Evolutionary conservation across 2,888 invertebrate genomes (phyloP), one percentile per base, ranked within the genome.

Genomic region (Idaea aversata): DNA sequence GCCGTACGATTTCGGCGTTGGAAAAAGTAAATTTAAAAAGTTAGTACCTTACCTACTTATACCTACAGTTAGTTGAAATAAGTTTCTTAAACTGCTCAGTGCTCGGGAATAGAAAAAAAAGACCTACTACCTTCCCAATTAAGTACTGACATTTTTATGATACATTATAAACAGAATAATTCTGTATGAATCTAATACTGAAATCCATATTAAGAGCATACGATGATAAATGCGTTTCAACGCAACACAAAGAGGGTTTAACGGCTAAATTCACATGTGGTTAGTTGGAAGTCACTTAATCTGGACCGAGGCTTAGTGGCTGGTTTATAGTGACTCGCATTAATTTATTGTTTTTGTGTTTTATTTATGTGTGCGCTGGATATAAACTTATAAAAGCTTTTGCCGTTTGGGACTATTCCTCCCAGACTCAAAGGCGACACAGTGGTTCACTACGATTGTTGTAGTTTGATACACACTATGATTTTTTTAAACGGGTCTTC

Each of bases 341-440:
- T 86, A 85, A 87, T 87, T 86, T 87, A 88, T 84, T 84, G 85
- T 84, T 85, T 87, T 82, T 86, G 83, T 83, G 81, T 81, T 81
- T 79, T 77, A 78, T 80, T 79, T 80, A 76, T 77, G 75, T 79
- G 79, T 80, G 81, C 77, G 77, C 77, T 47, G 10, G 10, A 78
- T 75, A 76, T 75, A 77, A 85, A 83, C 80, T 82, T 81, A 79
- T 78, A 78, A 81, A 77, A 75, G 77, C 80, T 82, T 81, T 82
- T 77, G 76, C 79, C 75, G 73, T 72, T 74, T 72, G 69, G 74
- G 71, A 67, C 68, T 65, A 72, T 67, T 70, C 67, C 67, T 69
- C 68, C 67, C 73, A 77, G 74, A 73, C 73, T 69, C 60, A 61
- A 59, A 68, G 68, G 68, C 69, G 67, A 65, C 71, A 62, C 61